Conservation (phyloP, 2,113 vertebrate genomes). For the Galbula dea region DNA sequence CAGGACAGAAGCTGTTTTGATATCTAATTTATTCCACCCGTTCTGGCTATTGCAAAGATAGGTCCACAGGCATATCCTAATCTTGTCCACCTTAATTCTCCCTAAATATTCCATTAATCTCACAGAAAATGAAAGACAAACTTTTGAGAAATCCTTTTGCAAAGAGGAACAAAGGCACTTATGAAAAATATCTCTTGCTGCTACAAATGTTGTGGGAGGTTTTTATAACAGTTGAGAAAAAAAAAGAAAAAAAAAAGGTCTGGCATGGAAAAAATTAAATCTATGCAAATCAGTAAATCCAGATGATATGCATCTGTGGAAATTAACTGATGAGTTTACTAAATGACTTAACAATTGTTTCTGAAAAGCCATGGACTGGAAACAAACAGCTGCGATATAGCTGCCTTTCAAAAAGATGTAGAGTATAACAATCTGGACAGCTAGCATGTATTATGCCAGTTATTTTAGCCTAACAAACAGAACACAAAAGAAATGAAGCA, state of each 20-base stretch:
- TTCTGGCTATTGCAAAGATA: not conserved
- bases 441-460: not conserved
- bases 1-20: not conserved
- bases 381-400: conserved; percentile 35
- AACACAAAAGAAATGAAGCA: not conserved
- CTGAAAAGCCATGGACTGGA: conserved; percentile 26
- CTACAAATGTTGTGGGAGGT: not conserved
- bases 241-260: not conserved
- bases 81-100: not conserved
- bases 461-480: not conserved
- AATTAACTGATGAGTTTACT: conserved; percentile 51
- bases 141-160: not conserved
- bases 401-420: conserved; percentile 2
- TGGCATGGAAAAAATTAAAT: not conserved
- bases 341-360: conserved; percentile 51
- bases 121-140: not conserved
- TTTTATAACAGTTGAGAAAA: not conserved
- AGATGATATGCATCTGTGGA: conserved; percentile 42
- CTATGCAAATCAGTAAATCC: conserved; percentile 36
- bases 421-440: conserved; percentile 22
- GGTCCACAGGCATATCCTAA: not conserved
- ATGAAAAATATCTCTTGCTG: not conserved
- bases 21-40: not conserved
- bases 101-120: not conserved
- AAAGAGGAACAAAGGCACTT: not conserved